phyloP scores from a whole-genome alignment of 2,888 invertebrate species.

The Leptogaster cylindrica region DNA sequence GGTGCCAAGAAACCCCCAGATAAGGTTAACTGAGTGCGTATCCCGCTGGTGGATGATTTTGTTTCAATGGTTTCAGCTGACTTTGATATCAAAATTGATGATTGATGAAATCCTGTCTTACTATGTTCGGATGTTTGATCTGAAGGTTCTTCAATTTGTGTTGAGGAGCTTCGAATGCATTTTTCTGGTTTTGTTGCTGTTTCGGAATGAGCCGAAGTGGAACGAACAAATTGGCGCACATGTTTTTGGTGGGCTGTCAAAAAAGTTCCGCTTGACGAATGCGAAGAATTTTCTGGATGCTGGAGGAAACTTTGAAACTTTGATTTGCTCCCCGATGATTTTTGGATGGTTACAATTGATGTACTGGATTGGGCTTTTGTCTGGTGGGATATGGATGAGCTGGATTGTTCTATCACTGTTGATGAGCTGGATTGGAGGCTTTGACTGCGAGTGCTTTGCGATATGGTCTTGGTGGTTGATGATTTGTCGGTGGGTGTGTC shows the following conservation, averaged over 20 bases:
- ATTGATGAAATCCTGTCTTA: constrained; percentile 59
- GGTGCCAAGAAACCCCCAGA: constrained; percentile 61
- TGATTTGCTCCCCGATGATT: constrained; percentile 52
- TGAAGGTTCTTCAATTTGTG: constrained; percentile 58
- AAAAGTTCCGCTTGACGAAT: constrained; percentile 53
- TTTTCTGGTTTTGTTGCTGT: constrained; percentile 57
- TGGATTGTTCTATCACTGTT: constrained; percentile 53
- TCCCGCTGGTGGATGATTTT: constrained; percentile 50
- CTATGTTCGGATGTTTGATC: constrained; percentile 47
- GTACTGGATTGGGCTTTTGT: constrained; percentile 60
- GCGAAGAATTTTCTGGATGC: constrained; percentile 57
- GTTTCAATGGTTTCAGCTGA: constrained; percentile 61
- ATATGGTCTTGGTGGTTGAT: constrained; percentile 52
- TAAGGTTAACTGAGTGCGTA: constrained; percentile 60
- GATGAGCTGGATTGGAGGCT: constrained; percentile 56
- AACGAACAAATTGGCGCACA: constrained; percentile 61
- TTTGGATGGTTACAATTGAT: constrained; percentile 57
- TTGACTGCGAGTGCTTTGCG: constrained; percentile 57
- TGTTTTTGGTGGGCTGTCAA: constrained; percentile 61
- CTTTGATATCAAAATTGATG: constrained; percentile 61
- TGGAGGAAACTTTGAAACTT: constrained; percentile 62
- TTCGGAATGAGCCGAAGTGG: constrained; percentile 61
- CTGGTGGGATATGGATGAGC: constrained; percentile 61
- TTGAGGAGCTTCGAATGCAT: constrained; percentile 60
- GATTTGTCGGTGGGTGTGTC: constrained; percentile 28